These are phyloP conservation scores for Lethenteron reissneri DNA, from an alignment of 2,113 vertebrate genomes.

Conservation along the genomic window DNA sequence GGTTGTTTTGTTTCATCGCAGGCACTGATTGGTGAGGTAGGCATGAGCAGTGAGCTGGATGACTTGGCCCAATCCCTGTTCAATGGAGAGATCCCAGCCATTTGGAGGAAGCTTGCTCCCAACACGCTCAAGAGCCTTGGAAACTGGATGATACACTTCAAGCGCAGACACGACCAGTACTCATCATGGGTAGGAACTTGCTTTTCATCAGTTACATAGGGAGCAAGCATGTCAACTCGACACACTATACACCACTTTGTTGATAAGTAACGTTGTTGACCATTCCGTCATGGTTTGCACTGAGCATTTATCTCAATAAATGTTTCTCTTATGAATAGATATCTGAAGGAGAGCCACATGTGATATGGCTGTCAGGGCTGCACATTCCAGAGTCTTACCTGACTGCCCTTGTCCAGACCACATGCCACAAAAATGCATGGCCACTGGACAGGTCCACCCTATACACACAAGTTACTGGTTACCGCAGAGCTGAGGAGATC, in stretches of 20 bases:
- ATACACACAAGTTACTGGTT: constrained; percentile 68
- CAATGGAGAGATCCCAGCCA: constrained; percentile 49
- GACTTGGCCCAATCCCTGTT: constrained; percentile 61
- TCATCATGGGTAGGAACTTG: constrained; percentile 38
- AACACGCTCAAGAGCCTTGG: constrained; percentile 67
- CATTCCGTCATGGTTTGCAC: background rate
- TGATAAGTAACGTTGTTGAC: background rate
- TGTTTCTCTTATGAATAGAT: constrained; percentile 23
- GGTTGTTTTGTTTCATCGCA: constrained; percentile 13
- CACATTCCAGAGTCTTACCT: constrained; percentile 78
- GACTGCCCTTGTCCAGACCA: constrained; percentile 62
- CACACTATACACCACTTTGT: background rate
- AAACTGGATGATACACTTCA: constrained; percentile 74
- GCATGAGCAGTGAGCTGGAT: constrained; percentile 78
- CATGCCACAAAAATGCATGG: constrained; percentile 64
- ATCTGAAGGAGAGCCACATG: constrained; percentile 33
- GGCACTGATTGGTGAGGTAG: constrained; percentile 77
- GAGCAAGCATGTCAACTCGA: background rate
- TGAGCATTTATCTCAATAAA: background rate
- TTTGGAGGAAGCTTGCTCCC: constrained; percentile 67
- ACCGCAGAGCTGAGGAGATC: constrained; percentile 35
- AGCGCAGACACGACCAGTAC: constrained; percentile 51
- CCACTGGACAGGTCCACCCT: constrained; percentile 68
- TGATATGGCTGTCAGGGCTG: constrained; percentile 80
- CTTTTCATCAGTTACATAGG: background rate